Evolutionary conservation across 2,888 invertebrate species (phyloP).

Genomic region (Apamea epomidion): DNA sequence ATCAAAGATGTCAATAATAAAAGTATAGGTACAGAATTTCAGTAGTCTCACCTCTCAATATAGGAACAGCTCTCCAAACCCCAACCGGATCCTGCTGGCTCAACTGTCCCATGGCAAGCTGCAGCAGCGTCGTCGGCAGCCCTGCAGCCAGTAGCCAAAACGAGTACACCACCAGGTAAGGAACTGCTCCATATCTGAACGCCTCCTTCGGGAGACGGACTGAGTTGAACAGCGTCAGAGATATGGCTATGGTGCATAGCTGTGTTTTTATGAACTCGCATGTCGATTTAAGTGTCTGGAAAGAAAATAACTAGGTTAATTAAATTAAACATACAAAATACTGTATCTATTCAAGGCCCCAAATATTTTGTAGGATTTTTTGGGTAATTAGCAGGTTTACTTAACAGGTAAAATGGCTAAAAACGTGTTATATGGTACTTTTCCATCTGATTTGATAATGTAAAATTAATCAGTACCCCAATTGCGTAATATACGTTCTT

Average conservation of each 20-base stretch:
- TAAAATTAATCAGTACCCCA: background rate
- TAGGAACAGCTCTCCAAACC: constrained; percentile 92
- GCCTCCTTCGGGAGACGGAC: constrained; percentile 91
- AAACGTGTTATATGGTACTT: background rate
- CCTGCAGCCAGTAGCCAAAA: constrained; percentile 90
- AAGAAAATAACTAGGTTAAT: constrained; percentile 53
- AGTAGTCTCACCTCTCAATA: constrained; percentile 89
- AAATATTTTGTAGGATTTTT: background rate
- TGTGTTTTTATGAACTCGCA: constrained; percentile 84
- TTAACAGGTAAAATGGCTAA: background rate
- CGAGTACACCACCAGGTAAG: constrained; percentile 91
- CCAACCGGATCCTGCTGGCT: constrained; percentile 92
- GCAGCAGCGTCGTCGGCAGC: constrained; percentile 91
- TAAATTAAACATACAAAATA: background rate
- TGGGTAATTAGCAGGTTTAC: rapidly evolving
- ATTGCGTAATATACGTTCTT: background rate
- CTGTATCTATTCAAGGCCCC: background rate
- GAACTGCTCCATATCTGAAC: constrained; percentile 91
- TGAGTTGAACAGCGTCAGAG: constrained; percentile 91
- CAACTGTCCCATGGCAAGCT: constrained; percentile 92
- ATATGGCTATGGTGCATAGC: constrained; percentile 91
- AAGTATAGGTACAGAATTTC: background rate
- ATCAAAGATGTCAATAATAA: background rate
- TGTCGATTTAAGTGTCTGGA: constrained; percentile 83
- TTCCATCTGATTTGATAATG: background rate